Evolutionary conservation across 1,140 invertebrate genomes (phyloP), one percentile per base, ranked within the genome.

Genomic region (Drosophila yakuba): DNA sequence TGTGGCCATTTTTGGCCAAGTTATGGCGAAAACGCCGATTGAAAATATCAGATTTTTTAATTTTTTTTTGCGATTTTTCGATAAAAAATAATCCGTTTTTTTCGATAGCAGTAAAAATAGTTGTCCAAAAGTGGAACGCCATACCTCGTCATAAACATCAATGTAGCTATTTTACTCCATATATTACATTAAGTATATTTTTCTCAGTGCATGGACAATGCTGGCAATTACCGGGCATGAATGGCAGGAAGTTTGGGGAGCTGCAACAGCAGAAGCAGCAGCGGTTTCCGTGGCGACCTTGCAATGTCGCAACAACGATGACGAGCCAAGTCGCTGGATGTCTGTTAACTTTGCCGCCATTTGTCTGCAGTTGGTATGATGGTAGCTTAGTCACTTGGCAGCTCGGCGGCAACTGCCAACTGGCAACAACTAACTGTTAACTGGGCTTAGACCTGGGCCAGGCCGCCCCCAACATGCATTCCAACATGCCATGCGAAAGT

Each of bases 201-300:
- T 38, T 38, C 5, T 2, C 32, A 38, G 36, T 68, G 60, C 39
- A 20, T 15, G 47, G 41, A 80, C 83, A 86, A 79, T 82, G 61
- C 59, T 47, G 38, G 63, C 79, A 88, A 86, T 86, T 86, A 86
- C 50, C 62, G 68, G 56, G n/a, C 63, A 52, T 84, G 80, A 84
- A 58, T 79, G 78, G 79, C 82, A 86, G 83, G 82, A 86, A 86
- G 83, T 73, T 81, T 81, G 83, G 69, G 75, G 59, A 73, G 54
- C 74, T 62, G 67, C 35, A 14, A 15, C 38, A 38, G 28, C 7
- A 44, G 8, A 17, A 17, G 17, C 63, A 60, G 59, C 51, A 38
- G 11, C 12, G 14, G 5, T 32, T 32, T 8, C 38, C 2, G 12
- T 5, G 14, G 78, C 83, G 83, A 86, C 83, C 83, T 86, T 86